Evolutionary conservation across 2,113 vertebrate genomes (phyloP), one percentile per base, ranked within the genome.

Genomic region (Callipepla squamata): DNA sequence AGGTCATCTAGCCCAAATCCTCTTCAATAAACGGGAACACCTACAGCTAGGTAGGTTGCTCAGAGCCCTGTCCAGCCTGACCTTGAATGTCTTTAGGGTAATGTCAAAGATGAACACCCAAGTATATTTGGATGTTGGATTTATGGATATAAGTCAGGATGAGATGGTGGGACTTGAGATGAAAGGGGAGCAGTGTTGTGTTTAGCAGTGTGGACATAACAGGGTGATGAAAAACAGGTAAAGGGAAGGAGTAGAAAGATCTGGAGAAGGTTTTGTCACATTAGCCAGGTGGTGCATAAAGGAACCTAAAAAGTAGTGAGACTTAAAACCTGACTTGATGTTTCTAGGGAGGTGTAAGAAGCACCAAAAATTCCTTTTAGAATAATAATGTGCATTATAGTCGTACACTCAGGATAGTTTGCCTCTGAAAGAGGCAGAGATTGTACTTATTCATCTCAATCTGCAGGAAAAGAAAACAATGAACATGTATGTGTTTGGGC

Each of bases 51-150:
- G 28, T 53, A 53, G 51, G 51, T 28, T 28, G 51, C 25, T 53
- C 26, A 48, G 47, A 23, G 47, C 47, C 47, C 47, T 21, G 20
- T 48, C 47, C 10, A 48, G 21, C 51, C 26, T 53, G 51, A 9
- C 25, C 26, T 53, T 12, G 51, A 53, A 28, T 53, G 51, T 53
- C 26, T 53, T 26, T 14, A 53, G 26, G 8, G 26, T 53, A 26
- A 9, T 9, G 51, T 53, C 26, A 53, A 28, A 28, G 51, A 53
- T 53, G 51, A 42, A 11, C 45, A 14, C 12, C 22, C 34, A 6
- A 3, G 6, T 1, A 40, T 2, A 0, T 65, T 34, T 40, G 25
- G 7, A 40, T 32, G 34, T 77, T 5, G 57, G 30, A 26, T 38
- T 77, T 72, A 26, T 59, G 48, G 19, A 21, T 38, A 1, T 3